A percentile compares a stretch with the other conserved stretches of the same genome.
Conservation (phyloP, 2,888 invertebrate genomes). For the Acanthosepion lycidas region DNA sequence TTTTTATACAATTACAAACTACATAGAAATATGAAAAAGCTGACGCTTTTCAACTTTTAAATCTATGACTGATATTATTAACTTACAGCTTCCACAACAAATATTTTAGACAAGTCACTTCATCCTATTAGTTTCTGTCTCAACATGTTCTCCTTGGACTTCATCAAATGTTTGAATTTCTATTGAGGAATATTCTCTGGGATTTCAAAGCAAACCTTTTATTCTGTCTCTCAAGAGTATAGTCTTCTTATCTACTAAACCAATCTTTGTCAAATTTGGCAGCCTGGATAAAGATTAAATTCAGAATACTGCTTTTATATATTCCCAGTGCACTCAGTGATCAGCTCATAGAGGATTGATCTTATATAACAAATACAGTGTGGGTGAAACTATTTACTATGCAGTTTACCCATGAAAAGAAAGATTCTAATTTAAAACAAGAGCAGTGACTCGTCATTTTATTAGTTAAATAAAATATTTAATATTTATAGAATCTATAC, state of each 20-base stretch:
- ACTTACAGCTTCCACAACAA: not conserved
- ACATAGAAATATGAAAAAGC: not conserved
- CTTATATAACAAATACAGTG: no score
- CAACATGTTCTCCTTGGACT: no score
- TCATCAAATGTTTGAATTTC: not conserved
- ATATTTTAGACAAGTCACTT: not conserved
- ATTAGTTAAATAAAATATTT: no score
- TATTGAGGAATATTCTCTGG: not conserved
- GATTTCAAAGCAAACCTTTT: not conserved
- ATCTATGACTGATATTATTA: not conserved
- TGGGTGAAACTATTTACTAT: no score
- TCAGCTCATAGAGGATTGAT: not conserved
- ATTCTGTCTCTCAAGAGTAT: not conserved
- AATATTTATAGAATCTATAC: no score
- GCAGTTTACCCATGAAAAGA: no score
- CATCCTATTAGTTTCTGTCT: no score
- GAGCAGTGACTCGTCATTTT: no score
- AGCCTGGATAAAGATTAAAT: not conserved
- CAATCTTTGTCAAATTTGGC: constrained; percentile 24
- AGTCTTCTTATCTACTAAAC: no score
- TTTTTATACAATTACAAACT: not conserved
- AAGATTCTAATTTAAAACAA: no score
- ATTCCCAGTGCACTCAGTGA: not conserved
- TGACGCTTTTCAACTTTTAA: not conserved
- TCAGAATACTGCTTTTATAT: not conserved